Base-by-base conservation (phyloP, 2,113 vertebrate species). In the Podiceps cristatus region DNA sequence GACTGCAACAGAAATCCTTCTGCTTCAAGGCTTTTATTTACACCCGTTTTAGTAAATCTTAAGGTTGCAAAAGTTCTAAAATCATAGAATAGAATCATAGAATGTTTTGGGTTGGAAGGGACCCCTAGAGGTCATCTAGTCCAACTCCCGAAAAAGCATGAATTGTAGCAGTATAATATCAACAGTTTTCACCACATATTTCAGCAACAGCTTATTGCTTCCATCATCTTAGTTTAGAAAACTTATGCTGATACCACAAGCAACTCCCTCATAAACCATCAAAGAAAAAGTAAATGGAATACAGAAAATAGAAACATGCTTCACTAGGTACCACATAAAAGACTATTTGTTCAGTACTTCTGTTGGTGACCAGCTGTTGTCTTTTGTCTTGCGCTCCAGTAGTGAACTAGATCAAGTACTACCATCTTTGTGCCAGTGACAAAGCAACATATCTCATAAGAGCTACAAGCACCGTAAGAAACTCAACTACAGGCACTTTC, bases 21-120 rank as follows among this genome's bases (percentile, higher is more conserved):
- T 77, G 28, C 35, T 76, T 49, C 0, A 0, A 85, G 56, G 44
- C 13, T 72, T 79, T 88, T 77, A 71, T 66, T 74, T 59, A 85
- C 71, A 90, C 28, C 47, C 85, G 28, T 81, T 64, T 78, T 13
- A 90, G 20, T 53, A 82, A 24, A 90, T 52, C 25, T 50, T 73
- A 31, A 84, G 63, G 72, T 87, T 93, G 27, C 50, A 94, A 84
- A 89, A 91, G 84, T n/a, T 94, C 73, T 84, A n/a, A n/a, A n/a
- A n/a, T n/a, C n/a, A n/a, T n/a, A n/a, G n/a, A n/a, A n/a, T n/a
- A n/a, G n/a, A n/a, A n/a, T n/a, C n/a, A n/a, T n/a, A n/a, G n/a
- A n/a, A n/a, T n/a, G n/a, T n/a, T n/a, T n/a, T n/a, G n/a, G n/a
- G n/a, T n/a, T n/a, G n/a, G n/a, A n/a, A n/a, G n/a, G n/a, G n/a